phyloP scores from a whole-genome alignment of 2,113 vertebrate genomes.

The Piprites chloris region DNA sequence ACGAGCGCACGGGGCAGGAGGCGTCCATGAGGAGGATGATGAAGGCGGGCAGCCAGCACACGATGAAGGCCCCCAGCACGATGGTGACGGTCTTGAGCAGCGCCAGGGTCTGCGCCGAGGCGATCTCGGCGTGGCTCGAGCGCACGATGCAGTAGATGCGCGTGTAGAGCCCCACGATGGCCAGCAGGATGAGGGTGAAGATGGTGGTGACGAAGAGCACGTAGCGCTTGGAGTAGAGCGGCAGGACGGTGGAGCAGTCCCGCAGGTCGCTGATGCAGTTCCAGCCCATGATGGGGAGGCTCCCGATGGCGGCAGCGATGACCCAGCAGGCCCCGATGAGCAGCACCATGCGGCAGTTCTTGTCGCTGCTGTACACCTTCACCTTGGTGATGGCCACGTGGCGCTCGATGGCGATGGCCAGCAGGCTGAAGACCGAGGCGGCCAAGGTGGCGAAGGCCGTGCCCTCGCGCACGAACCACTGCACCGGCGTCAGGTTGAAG shows the following conservation, averaged over 20 bases:
- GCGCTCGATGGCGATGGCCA: slow-evolving; percentile 95
- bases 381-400: slow-evolving; percentile 91
- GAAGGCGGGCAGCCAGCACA: slow-evolving; percentile 93
- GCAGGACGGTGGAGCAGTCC: slow-evolving; percentile 88
- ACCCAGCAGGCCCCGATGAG: slow-evolving; percentile 94
- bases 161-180: slow-evolving; percentile 89
- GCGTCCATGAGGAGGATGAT: slow-evolving; percentile 89
- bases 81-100: slow-evolving; percentile 94
- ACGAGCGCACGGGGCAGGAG: slow-evolving; percentile 63
- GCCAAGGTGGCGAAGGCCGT: slow-evolving; percentile 90
- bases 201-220: slow-evolving; percentile 88
- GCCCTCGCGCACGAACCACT: slow-evolving; percentile 94
- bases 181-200: slow-evolving; percentile 85
- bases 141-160: slow-evolving; percentile 92
- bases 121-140: slow-evolving; percentile 87
- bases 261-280: slow-evolving; percentile 85
- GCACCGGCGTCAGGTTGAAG: slow-evolving; percentile 79
- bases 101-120: slow-evolving; percentile 80
- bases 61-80: slow-evolving; percentile 93
- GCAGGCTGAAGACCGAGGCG: slow-evolving; percentile 90
- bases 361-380: slow-evolving; percentile 87
- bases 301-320: slow-evolving; percentile 84
- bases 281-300: slow-evolving; percentile 93
- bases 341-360: slow-evolving; percentile 89
- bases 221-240: slow-evolving; percentile 91